Conservation (phyloP, 2,888 invertebrate genomes). For the Epistrophe grossulariae region DNA sequence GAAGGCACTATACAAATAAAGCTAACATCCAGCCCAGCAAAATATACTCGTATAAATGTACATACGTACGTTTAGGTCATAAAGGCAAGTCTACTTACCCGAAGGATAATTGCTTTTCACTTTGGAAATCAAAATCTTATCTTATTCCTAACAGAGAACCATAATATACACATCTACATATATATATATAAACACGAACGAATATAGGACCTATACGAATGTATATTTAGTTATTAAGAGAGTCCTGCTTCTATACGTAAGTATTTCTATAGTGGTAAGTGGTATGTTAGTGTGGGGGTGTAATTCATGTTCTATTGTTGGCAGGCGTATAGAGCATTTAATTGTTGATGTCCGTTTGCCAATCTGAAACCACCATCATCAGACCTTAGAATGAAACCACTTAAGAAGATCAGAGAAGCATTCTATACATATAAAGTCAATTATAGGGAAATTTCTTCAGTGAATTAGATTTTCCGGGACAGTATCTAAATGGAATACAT, state of each 20-base stretch:
- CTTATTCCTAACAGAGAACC: conserved; percentile 66
- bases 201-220: not conserved
- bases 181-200: not conserved
- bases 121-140: conserved; percentile 75
- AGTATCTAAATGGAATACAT: too few species aligned
- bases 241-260: not conserved
- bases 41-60: conserved; percentile 1
- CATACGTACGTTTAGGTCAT: conserved; percentile 51
- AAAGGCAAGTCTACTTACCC: conserved; percentile 73
- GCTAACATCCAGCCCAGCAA: conserved; percentile 40
- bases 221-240: conserved; percentile 1
- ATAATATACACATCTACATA: conserved; percentile 2
- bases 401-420: conserved; percentile 36
- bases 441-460: conserved; percentile 8
- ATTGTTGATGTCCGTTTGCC: conserved; percentile 76
- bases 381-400: conserved; percentile 57
- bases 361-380: conserved; percentile 71
- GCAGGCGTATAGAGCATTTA: conserved; percentile 69
- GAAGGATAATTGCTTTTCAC: conserved; percentile 76
- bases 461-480: not conserved
- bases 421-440: conserved; percentile 1
- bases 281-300: conserved; percentile 28
- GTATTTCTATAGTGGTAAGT: conserved; percentile 4
- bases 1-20: conserved; percentile 10
- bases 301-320: conserved; percentile 64